phyloP scores from a whole-genome alignment of 2,113 vertebrate species.

The Falco punctatus region DNA sequence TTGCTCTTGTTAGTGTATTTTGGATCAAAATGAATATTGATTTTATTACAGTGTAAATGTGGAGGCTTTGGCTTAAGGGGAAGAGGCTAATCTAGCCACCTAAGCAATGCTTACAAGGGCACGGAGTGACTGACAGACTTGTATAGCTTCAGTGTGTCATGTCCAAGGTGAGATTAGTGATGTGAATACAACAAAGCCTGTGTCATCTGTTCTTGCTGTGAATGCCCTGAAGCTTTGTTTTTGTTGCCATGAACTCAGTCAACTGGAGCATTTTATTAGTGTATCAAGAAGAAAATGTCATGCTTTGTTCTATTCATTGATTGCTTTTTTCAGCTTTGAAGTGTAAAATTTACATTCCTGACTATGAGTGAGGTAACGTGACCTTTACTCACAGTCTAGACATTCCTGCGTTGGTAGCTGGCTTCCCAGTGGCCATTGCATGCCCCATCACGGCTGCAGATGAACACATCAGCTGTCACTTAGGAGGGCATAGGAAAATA shows the following conservation, averaged over 20 bases:
- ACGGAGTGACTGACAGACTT: background rate
- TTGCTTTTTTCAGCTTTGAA: conserved; percentile 12
- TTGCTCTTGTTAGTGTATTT: background rate
- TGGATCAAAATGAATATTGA: conserved; percentile 12
- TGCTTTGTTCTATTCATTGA: conserved; percentile 4
- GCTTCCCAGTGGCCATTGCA: rapidly evolving
- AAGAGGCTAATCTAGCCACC: background rate
- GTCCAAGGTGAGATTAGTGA: conserved; percentile 38
- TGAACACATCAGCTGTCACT: background rate
- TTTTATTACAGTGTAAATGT: background rate
- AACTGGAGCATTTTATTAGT: conserved; percentile 39
- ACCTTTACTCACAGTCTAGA: background rate
- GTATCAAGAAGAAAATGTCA: conserved; percentile 30
- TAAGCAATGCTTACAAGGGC: conserved; percentile 26
- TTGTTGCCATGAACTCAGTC: background rate
- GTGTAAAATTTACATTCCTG: background rate
- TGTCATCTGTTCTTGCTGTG: conserved; percentile 27
- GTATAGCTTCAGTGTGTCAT: background rate
- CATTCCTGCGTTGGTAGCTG: background rate
- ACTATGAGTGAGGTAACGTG: background rate
- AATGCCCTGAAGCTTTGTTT: conserved; percentile 53
- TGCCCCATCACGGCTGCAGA: background rate
- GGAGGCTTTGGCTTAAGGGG: background rate
- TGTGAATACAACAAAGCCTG: conserved; percentile 31
- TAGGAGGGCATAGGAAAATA: background rate